phyloP scores from a whole-genome alignment of 2,113 vertebrate species.

The Lutjanus erythropterus region DNA sequence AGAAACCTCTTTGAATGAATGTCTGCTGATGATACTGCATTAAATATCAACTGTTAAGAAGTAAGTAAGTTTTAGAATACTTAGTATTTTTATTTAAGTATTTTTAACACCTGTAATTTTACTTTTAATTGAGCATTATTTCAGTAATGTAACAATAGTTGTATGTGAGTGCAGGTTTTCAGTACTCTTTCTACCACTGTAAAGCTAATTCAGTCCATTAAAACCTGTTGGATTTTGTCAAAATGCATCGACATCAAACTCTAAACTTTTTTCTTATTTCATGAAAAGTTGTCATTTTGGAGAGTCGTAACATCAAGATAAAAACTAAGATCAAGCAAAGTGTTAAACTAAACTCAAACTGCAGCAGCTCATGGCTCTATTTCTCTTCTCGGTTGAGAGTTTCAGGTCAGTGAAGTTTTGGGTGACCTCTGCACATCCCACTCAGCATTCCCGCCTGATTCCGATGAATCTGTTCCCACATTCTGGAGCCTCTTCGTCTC shows the following conservation, averaged over 20 bases:
- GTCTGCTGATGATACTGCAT: too few species aligned
- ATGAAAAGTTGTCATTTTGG: not conserved
- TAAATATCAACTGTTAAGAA: too few species aligned
- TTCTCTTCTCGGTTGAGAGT: not conserved
- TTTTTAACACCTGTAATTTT: too few species aligned
- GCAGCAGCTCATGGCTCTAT: not conserved
- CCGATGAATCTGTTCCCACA: constrained; percentile 76
- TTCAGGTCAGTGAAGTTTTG: constrained; percentile 8
- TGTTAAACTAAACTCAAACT: not conserved
- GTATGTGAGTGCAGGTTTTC: too few species aligned
- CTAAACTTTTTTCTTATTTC: not conserved
- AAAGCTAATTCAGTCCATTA: too few species aligned
- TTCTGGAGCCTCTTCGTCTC: constrained; percentile 55
- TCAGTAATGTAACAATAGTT: too few species aligned
- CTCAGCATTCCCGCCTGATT: constrained; percentile 54
- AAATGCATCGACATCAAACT: not conserved
- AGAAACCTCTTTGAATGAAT: too few species aligned
- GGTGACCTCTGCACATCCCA: constrained; percentile 60
- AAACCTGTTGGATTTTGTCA: not conserved
- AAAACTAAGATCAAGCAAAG: not conserved
- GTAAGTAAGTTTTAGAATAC: too few species aligned
- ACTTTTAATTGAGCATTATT: too few species aligned
- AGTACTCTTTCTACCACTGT: not conserved
- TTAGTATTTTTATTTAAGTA: too few species aligned
- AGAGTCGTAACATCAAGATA: not conserved